Evolutionary conservation across 2,113 vertebrate species (phyloP).

Genomic region (Syrmaticus mikado): DNA sequence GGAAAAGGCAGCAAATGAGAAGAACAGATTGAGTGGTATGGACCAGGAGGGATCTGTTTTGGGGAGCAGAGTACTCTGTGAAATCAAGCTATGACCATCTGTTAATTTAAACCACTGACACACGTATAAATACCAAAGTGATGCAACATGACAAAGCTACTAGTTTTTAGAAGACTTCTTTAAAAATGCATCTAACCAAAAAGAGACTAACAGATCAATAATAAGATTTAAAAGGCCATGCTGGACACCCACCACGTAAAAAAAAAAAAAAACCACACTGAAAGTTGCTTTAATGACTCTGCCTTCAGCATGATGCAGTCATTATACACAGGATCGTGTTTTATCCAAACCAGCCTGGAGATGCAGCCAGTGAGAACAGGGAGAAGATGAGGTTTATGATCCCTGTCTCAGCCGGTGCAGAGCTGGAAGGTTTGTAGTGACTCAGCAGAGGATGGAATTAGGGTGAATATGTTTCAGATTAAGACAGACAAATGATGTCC

Average conservation of each 20-base stretch:
- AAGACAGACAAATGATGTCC: background rate
- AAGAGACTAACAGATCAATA: background rate
- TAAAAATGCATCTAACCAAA: background rate
- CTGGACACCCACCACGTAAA: background rate
- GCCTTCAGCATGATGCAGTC: background rate
- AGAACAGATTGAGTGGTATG: background rate
- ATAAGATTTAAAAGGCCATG: background rate
- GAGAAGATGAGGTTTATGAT: background rate
- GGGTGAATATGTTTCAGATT: background rate
- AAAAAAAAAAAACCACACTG: background rate
- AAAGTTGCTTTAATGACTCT: background rate
- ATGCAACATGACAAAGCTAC: background rate
- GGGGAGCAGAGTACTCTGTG: background rate
- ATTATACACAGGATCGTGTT: background rate
- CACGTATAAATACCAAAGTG: background rate
- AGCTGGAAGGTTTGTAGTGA: background rate
- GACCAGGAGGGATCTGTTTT: background rate
- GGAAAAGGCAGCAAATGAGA: background rate
- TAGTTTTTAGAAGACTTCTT: background rate
- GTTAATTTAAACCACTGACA: background rate
- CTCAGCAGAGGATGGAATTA: background rate
- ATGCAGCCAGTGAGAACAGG: background rate
- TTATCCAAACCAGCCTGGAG: background rate
- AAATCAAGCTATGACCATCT: background rate
- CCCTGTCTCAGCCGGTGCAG: fast-evolving